Percentiles rank a stretch among this genome's conserved stretches.
phyloP scores from a whole-genome alignment of 2,797 vertebrate species.

The Staurois parvus region DNA sequence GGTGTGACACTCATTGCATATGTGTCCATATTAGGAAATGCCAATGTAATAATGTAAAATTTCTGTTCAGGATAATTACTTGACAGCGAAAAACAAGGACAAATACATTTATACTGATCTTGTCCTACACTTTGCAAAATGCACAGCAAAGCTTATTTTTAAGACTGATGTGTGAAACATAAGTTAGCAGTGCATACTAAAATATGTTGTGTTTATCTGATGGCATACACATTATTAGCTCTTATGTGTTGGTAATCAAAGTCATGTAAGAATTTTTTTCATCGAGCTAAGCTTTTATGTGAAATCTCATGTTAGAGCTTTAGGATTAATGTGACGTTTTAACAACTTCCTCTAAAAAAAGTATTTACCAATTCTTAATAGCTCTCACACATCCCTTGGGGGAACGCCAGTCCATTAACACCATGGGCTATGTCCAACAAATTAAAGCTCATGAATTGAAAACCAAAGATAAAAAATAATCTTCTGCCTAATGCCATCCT shows the following conservation, averaged over 20 bases:
- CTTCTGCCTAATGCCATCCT: slow-evolving; percentile 17
- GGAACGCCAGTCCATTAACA: slow-evolving; percentile 52
- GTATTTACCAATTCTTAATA: slow-evolving; percentile 51
- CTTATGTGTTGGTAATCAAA: slow-evolving; percentile 41
- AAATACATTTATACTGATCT: slow-evolving; percentile 47
- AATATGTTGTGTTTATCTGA: slow-evolving; percentile 48
- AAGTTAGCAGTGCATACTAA: slow-evolving; percentile 28
- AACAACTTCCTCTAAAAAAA: slow-evolving; percentile 55
- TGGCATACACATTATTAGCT: slow-evolving; percentile 50
- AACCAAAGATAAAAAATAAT: slow-evolving; percentile 36
- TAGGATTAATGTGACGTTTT: slow-evolving; percentile 63
- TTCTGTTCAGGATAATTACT: slow-evolving; percentile 43
- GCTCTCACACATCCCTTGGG: slow-evolving; percentile 37
- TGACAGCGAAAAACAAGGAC: slow-evolving; percentile 55
- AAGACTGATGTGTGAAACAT: slow-evolving; percentile 55
- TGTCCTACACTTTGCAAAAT: neutral
- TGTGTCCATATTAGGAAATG: slow-evolving; percentile 62
- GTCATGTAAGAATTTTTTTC: slow-evolving; percentile 47
- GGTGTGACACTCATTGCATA: slow-evolving; percentile 30
- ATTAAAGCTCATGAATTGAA: slow-evolving; percentile 32
- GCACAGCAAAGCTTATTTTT: slow-evolving; percentile 48
- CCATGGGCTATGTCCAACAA: slow-evolving; percentile 25
- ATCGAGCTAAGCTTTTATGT: slow-evolving; percentile 59
- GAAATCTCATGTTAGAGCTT: slow-evolving; percentile 58
- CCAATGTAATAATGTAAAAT: slow-evolving; percentile 48